Evolutionary conservation across 2,888 invertebrate genomes (phyloP).

Genomic region (Molanna angustata): DNA sequence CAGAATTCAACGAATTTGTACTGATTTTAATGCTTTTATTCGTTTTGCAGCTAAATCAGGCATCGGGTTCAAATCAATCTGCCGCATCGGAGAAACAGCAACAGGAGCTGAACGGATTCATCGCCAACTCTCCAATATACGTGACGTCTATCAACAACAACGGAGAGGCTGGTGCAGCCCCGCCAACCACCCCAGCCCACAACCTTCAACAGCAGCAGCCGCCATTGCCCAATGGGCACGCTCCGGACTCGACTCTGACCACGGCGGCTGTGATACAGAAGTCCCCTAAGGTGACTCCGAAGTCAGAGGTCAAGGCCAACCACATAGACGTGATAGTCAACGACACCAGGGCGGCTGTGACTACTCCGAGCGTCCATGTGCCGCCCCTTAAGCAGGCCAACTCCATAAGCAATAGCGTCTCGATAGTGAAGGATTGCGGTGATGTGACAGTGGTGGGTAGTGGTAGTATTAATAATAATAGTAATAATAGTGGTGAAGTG

Average conservation of each 20-base stretch:
- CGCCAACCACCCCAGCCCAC: constrained; percentile 50
- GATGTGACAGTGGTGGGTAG: constrained; percentile 13
- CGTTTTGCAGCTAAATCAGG: constrained; percentile 61
- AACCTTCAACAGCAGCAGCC: constrained; percentile 50
- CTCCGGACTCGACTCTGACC: constrained; percentile 36
- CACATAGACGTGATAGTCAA: constrained; percentile 23
- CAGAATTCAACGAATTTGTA: too few relatives aligned
- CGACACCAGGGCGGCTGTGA: constrained; percentile 13
- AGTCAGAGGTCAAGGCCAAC: constrained; percentile 25
- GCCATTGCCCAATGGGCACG: constrained; percentile 47
- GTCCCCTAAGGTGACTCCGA: constrained; percentile 17
- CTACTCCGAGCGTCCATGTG: constrained; percentile 17
- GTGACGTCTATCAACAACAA: constrained; percentile 70
- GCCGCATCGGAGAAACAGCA: constrained; percentile 43
- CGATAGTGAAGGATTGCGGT: constrained; percentile 10
- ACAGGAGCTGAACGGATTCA: constrained; percentile 73
- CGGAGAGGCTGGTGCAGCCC: constrained; percentile 51
- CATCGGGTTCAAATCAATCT: constrained; percentile 51
- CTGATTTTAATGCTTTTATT: background rate
- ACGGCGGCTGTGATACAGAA: constrained; percentile 35
- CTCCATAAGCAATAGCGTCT: background rate
- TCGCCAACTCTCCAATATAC: constrained; percentile 79
- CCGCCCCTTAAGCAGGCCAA: constrained; percentile 20
- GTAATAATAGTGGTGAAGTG: constrained; percentile 35
- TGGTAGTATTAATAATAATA: constrained; percentile 33